A percentile compares a stretch with the other conserved stretches of the same genome.
phyloP scores from a whole-genome alignment of 2,797 vertebrate genomes.

The Molossus alvarezi region DNA sequence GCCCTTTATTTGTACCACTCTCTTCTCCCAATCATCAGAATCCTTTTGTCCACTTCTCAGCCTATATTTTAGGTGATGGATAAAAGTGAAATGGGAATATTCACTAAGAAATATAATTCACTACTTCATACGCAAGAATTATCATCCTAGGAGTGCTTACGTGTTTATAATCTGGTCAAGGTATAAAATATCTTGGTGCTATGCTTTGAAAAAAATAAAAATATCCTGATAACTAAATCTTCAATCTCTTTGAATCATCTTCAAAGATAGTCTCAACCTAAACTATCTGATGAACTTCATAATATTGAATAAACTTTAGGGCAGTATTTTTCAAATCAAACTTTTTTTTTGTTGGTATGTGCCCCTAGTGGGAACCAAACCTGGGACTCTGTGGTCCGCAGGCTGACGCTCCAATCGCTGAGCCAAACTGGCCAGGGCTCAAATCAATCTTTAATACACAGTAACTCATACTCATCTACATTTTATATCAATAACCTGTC shows the following conservation, averaged over 20 bases:
- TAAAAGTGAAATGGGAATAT: neutral
- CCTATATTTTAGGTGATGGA: neutral
- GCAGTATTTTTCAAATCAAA: neutral
- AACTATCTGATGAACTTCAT: constrained; percentile 1
- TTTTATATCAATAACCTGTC: neutral
- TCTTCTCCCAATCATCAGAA: neutral
- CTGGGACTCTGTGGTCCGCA: too few relatives aligned
- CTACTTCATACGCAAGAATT: neutral
- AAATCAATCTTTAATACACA: neutral
- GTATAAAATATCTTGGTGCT: neutral
- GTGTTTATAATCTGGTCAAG: neutral
- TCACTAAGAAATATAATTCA: neutral
- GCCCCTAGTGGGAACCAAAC: too few relatives aligned
- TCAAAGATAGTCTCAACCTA: neutral
- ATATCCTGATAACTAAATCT: neutral
- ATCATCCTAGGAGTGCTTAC: neutral
- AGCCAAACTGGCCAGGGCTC: too few relatives aligned
- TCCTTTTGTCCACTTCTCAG: neutral
- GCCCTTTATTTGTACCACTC: neutral
- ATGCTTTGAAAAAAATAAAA: neutral
- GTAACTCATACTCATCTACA: neutral
- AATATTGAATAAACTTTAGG: neutral
- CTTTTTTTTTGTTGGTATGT: too few relatives aligned
- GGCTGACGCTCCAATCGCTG: too few relatives aligned
- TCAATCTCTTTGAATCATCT: neutral